Evolutionary conservation across 2,113 vertebrate genomes (phyloP).

Genomic region (Pelecanoides urinatrix): DNA sequence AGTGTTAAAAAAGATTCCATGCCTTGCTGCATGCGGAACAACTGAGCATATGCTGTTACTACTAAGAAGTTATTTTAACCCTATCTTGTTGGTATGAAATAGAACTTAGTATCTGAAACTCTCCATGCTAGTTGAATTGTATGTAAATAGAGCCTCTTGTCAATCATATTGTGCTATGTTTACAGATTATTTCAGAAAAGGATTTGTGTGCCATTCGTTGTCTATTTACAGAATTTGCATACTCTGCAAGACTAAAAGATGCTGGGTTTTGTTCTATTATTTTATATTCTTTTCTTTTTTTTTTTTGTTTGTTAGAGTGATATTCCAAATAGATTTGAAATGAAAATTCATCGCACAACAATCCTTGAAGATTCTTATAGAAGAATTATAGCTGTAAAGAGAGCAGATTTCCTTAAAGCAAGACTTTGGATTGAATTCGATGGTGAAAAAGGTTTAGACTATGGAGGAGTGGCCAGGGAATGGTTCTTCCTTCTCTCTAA

Average conservation of each 20-base stretch:
- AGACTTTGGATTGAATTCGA: constrained; percentile 98
- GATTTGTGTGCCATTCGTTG: not conserved
- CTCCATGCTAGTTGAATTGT: not conserved
- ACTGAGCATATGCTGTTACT: not conserved
- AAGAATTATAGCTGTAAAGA: constrained; percentile 90
- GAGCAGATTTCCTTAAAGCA: constrained; percentile 90
- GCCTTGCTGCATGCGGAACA: not conserved
- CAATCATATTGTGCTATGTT: not conserved
- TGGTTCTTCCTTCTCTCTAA: constrained; percentile 99
- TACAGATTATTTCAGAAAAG: not conserved
- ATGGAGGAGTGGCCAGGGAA: constrained; percentile 93
- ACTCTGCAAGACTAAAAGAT: not conserved
- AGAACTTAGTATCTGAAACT: not conserved
- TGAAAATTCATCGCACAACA: constrained; percentile 89
- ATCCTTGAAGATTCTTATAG: constrained; percentile 95
- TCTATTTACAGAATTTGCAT: not conserved
- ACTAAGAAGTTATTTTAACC: not conserved
- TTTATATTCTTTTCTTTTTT: not conserved
- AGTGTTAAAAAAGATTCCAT: not conserved
- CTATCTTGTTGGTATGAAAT: not conserved
- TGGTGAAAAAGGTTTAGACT: constrained; percentile 96
- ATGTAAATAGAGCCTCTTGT: not conserved
- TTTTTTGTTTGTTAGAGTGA: constrained; percentile 82
- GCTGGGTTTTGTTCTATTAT: not conserved
- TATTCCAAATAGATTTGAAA: constrained; percentile 96